Evolutionary conservation across 1,140 invertebrate species (phyloP), one percentile per base, ranked within the genome.

Genomic region (Galleria mellonella): DNA sequence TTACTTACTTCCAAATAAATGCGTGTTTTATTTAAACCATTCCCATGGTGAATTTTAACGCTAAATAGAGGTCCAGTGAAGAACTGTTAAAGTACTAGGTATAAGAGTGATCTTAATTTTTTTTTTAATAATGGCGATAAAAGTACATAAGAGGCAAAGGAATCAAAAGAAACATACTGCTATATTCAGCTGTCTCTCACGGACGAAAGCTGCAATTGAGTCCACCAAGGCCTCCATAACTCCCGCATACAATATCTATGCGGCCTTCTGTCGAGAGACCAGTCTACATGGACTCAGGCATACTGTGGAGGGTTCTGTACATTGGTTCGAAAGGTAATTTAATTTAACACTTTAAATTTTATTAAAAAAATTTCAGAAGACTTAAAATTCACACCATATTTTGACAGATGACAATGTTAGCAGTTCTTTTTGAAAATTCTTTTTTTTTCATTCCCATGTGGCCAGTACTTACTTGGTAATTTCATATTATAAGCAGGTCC

Each of bases 201-300:
- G 62, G 0, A 76, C 46, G 35, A 83, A 79, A 8, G 77, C 72
- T 0, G 63, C 38, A 0, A 76, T 69, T 1, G 53, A 45, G 1
- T 63, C 52, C 0, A 67, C 53, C 1, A 69, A 27, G 11, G 42
- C 32, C 2, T 72, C 74, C 72, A 77, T 81, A 0, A 30, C 55
- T 5, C 42, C 55, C 3, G 30, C 47, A 2, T 62, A 62, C 46
- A 42, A 58, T 1, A 33, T 69, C 0, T 77, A 81, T 47, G 48
- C 47, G 0, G 44, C 47, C 5, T 86, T 83, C 50, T 82, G 78
- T 52, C 51, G 66, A 30, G 75, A 83, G 32, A 83, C 83, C 9
- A 76, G 72, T 0, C 45, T 86, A 59, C 83, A 86, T 43, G 83
- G 83, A 10, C 49, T 83, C 6, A 79, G 73, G 31, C 78, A 83